Evolutionary conservation across 2,888 invertebrate genomes (phyloP).

Genomic region (Lasioglossum vierecki): DNA sequence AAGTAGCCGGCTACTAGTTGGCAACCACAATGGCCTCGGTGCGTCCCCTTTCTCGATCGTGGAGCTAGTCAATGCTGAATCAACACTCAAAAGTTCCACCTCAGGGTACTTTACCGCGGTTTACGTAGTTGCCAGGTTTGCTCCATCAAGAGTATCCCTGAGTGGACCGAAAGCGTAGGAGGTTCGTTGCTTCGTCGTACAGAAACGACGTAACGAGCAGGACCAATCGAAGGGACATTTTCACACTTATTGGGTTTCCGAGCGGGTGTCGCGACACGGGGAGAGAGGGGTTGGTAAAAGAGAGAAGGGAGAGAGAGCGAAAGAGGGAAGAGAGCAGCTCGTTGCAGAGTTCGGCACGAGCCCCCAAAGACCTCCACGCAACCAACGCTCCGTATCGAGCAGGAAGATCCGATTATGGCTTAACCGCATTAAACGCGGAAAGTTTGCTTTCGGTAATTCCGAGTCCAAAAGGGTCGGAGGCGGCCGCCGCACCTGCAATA

Average conservation of each 20-base stretch:
- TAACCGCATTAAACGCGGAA: conserved; percentile 73
- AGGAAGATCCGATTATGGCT: conserved; percentile 72
- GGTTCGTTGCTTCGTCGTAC: background rate
- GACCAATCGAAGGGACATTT: conserved; percentile 32
- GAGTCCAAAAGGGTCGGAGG: conserved; percentile 43
- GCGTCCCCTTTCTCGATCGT: background rate
- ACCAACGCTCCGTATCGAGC: conserved; percentile 62
- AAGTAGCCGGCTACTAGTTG: background rate
- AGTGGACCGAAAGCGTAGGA: background rate
- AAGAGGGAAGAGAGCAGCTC: background rate
- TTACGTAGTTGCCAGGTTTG: conserved; percentile 2
- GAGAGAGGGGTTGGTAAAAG: no score
- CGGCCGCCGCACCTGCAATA: conserved; percentile 60
- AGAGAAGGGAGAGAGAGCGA: background rate
- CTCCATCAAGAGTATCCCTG: background rate
- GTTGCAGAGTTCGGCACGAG: conserved; percentile 50
- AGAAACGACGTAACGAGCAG: background rate
- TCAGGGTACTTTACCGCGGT: background rate
- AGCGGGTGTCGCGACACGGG: background rate
- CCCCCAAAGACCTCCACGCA: conserved; percentile 50
- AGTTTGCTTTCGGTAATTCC: conserved; percentile 73
- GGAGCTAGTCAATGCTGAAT: background rate
- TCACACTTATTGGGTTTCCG: conserved; percentile 33
- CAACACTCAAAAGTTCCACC: background rate
- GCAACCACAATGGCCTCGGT: background rate